Evolutionary conservation across 2,797 vertebrate genomes (phyloP), one percentile per base, ranked within the genome.

Genomic region (Masticophis lateralis): DNA sequence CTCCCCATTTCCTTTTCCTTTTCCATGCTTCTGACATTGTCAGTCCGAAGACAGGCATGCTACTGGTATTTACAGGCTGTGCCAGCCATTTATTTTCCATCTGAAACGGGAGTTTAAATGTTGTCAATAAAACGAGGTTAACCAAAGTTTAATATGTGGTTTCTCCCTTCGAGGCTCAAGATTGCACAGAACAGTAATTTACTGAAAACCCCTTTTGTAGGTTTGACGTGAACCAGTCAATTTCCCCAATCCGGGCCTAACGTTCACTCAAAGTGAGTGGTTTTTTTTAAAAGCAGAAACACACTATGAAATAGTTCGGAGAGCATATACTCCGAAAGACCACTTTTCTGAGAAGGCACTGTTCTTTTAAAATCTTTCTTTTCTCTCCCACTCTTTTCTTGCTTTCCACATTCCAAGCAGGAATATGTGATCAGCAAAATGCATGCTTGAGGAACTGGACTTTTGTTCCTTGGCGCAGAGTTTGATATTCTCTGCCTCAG

Each of bases 381-480:
- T 51, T 74, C 0, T 0, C 0, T 25, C 32, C 16, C 37, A 25
- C 10, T 3, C 51, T n/a, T 63, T 53, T 74, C 12, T 32, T 9
- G 56, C 53, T 18, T 79, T 59, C 14, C 12, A 89, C 95, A 94
- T 91, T 92, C 95, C 87, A 53, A 55, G 61, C 0, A 7, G 18
- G 88, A 56, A 56, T 4, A 11, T 0, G 0, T 43, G 1, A 94
- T 92, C 93, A 92, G 93, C 87, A 89, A 8, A 43, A 20, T 55
- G n/a, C 9, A 56, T 0, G 25, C 37, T 22, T 0, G 7, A 25
- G 61, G 9, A 0, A 4, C 3, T 1, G 69, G 66, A 87, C 27
- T 86, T 51, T 28, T 60, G 89, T 9, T 1, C 3, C 22, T 27
- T 0, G 10, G 66, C 0, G 1, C 86, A 43, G 63, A 91, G 90